Evolutionary conservation across 2,797 vertebrate genomes (phyloP).

Genomic region (Lateolabrax maculatus): DNA sequence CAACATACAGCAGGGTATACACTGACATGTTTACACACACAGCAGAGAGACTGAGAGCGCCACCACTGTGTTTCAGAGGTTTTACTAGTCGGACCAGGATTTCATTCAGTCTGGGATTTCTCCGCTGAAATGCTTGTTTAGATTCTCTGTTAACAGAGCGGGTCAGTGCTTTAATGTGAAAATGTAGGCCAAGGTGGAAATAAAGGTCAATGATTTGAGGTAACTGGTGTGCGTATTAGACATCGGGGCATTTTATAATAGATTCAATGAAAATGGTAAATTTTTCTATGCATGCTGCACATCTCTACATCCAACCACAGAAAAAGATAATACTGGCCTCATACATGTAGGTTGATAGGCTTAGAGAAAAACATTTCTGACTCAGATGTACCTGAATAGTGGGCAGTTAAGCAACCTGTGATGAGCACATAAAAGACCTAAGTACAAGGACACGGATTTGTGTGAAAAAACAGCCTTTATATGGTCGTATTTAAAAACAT

Average conservation of each 20-base stretch:
- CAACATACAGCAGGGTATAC: slow-evolving; percentile 73
- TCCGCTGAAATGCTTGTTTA: slow-evolving; percentile 34
- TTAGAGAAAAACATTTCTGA: slow-evolving; percentile 21
- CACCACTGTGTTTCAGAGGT: slow-evolving; percentile 38
- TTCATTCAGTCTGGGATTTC: slow-evolving; percentile 34
- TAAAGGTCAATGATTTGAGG: slow-evolving; percentile 30
- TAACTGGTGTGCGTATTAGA: slow-evolving; percentile 3
- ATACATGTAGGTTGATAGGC: neutral
- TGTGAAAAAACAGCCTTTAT: neutral
- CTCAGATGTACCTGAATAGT: slow-evolving; percentile 4
- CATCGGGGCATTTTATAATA: slow-evolving; percentile 1
- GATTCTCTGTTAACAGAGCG: slow-evolving; percentile 16
- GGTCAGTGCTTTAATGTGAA: slow-evolving; percentile 34
- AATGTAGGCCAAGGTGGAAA: slow-evolving; percentile 60
- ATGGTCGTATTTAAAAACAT: neutral
- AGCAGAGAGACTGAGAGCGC: slow-evolving; percentile 28
- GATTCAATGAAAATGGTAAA: neutral
- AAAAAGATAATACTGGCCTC: neutral
- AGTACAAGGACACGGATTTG: neutral
- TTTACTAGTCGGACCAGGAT: slow-evolving; percentile 16
- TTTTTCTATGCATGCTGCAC: neutral
- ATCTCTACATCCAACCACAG: neutral
- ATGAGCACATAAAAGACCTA: neutral
- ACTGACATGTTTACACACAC: slow-evolving; percentile 74
- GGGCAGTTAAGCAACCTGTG: slow-evolving; percentile 17